phyloP scores from a whole-genome alignment of 2,797 vertebrate species.

The Liparis tanakae region DNA sequence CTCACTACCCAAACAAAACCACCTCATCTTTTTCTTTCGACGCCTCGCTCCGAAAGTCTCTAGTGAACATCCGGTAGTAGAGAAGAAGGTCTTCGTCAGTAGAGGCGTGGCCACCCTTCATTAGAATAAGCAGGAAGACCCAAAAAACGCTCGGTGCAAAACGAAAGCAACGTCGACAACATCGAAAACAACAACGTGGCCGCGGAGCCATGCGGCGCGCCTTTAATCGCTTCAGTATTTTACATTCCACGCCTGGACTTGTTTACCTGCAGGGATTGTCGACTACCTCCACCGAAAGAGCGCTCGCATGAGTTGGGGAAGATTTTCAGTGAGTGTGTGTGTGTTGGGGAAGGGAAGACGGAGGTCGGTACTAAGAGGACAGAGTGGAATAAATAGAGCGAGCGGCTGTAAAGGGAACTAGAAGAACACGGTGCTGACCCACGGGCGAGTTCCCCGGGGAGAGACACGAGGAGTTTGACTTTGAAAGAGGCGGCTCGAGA shows the following conservation, averaged over 20 bases:
- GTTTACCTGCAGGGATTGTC: conserved; percentile 71
- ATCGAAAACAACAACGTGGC: conserved; percentile 52
- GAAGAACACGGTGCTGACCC: conserved; percentile 16
- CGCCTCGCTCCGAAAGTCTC: conserved; percentile 43
- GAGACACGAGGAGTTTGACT: conserved; percentile 33
- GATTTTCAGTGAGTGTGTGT: conserved; percentile 15
- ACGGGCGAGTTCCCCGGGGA: conserved; percentile 64
- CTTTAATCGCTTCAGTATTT: conserved; percentile 71
- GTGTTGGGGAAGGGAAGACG: neutral
- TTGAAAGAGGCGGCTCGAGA: conserved; percentile 26
- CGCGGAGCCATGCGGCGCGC: conserved; percentile 65
- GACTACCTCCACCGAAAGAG: conserved; percentile 65
- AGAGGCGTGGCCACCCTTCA: conserved; percentile 35
- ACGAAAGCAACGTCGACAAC: conserved; percentile 65
- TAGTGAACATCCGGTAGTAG: conserved; percentile 38
- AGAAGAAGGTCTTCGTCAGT: conserved; percentile 36
- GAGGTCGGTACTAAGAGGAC: conserved; percentile 4
- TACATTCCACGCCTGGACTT: conserved; percentile 79
- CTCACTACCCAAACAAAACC: conserved; percentile 37
- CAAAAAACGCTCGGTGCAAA: conserved; percentile 64
- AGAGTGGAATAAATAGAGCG: conserved; percentile 22
- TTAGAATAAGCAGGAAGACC: conserved; percentile 49
- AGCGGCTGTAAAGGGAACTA: neutral
- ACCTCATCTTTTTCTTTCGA: conserved; percentile 44
- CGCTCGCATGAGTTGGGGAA: conserved; percentile 47